These are phyloP conservation scores for Scrobipalpa costella DNA, from an alignment of 2,888 invertebrate genomes.

Conservation along the genomic window DNA sequence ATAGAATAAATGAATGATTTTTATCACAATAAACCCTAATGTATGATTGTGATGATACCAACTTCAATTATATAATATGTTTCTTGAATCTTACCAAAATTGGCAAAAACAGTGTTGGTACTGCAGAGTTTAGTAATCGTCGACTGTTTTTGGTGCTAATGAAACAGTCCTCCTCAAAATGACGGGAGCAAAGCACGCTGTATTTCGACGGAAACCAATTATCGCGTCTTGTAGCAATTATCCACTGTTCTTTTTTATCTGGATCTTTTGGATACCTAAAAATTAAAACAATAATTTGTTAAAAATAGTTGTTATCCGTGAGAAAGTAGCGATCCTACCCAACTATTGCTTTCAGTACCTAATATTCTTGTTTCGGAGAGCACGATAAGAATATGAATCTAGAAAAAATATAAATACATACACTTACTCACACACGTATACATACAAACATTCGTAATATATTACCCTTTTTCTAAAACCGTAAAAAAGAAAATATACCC, in stretches of 20 bases:
- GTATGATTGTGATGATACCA: too few relatives aligned
- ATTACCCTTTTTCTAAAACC: too few relatives aligned
- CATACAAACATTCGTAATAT: too few relatives aligned
- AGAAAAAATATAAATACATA: too few relatives aligned
- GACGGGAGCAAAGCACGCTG: slow-evolving; percentile 36
- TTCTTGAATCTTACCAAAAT: slow-evolving; percentile 20
- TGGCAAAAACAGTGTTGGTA: slow-evolving; percentile 31
- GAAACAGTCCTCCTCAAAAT: slow-evolving; percentile 34
- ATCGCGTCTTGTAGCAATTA: slow-evolving; percentile 30
- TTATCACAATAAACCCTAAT: background rate
- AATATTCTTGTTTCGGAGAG: too few relatives aligned
- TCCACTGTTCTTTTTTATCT: slow-evolving; percentile 32
- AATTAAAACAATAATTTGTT: slow-evolving; percentile 20
- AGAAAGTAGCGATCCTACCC: too few relatives aligned
- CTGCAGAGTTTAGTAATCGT: slow-evolving; percentile 21
- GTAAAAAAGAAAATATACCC: too few relatives aligned
- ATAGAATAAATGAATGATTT: background rate
- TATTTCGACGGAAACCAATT: slow-evolving; percentile 33
- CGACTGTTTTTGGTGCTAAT: slow-evolving; percentile 30
- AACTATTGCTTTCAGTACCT: too few relatives aligned
- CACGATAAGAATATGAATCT: too few relatives aligned
- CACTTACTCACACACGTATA: too few relatives aligned
- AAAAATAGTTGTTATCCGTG: background rate
- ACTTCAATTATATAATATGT: too few relatives aligned
- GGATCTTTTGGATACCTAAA: slow-evolving; percentile 34